Evolutionary conservation across 1,140 invertebrate genomes (phyloP).

Genomic region (Bradysia coprophila): DNA sequence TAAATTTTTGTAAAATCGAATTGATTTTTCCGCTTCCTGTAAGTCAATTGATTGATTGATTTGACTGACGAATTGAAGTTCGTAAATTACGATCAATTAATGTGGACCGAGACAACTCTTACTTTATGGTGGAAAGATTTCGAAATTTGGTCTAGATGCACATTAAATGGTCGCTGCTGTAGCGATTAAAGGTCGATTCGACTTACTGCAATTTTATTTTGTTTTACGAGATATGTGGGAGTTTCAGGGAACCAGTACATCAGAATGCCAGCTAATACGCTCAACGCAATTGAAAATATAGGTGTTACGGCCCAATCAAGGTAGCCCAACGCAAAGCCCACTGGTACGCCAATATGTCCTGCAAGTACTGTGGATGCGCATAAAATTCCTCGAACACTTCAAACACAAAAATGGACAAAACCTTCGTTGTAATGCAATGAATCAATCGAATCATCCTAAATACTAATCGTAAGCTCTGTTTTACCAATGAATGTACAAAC

Average conservation of each 20-base stretch:
- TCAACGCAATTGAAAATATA: constrained; percentile 26
- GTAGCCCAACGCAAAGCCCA: constrained; percentile 27
- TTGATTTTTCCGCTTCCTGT: constrained; percentile 13
- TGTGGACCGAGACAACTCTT: background rate
- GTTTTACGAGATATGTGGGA: constrained; percentile 27
- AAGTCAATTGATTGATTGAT: no score
- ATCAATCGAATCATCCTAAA: background rate
- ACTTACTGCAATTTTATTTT: constrained; percentile 26
- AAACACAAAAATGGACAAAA: background rate
- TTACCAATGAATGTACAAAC: no score
- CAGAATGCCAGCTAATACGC: constrained; percentile 22
- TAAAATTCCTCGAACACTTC: constrained; percentile 24
- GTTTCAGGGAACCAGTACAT: constrained; percentile 32
- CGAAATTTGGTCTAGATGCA: background rate
- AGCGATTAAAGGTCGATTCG: background rate
- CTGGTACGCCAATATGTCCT: constrained; percentile 28
- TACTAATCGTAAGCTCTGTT: background rate
- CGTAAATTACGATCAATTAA: background rate
- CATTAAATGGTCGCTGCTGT: background rate
- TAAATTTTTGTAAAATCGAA: constrained; percentile 18
- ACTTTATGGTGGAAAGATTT: background rate
- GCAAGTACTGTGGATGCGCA: constrained; percentile 29
- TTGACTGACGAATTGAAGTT: background rate
- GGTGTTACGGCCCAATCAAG: constrained; percentile 24
- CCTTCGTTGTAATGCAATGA: background rate